Conservation (phyloP, 2,797 vertebrate genomes). For the Silurus aristotelis region DNA sequence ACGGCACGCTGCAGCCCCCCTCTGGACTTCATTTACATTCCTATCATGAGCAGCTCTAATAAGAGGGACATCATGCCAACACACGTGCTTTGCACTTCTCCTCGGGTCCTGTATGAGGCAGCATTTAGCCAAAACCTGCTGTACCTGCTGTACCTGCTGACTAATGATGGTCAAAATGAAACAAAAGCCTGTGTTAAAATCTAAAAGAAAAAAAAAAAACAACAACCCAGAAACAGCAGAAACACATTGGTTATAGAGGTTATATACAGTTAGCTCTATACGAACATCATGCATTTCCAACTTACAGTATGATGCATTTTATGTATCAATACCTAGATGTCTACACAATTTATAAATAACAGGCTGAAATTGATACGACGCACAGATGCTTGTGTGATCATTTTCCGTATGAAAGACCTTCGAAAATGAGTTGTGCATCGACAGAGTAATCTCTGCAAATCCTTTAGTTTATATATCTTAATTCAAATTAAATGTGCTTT, state of each 20-base stretch:
- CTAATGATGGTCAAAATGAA: background rate
- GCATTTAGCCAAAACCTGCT: background rate
- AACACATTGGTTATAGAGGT: background rate
- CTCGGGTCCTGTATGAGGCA: slow-evolving; percentile 14
- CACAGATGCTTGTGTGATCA: background rate
- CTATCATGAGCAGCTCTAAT: slow-evolving; percentile 39
- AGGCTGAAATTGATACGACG: slow-evolving; percentile 4
- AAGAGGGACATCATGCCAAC: slow-evolving; percentile 19
- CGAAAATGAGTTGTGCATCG: background rate
- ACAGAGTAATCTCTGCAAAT: slow-evolving; percentile 25
- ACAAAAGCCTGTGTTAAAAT: background rate
- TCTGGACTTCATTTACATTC: slow-evolving; percentile 54
- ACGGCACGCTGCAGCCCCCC: slow-evolving; percentile 17
- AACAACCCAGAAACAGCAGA: background rate
- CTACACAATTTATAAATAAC: background rate
- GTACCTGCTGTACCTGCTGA: background rate
- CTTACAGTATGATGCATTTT: background rate
- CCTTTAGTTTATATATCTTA: background rate
- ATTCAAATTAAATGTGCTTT: background rate
- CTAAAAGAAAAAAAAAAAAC: background rate
- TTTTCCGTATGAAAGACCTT: background rate
- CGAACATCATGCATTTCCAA: background rate
- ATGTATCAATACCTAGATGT: background rate
- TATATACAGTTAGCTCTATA: background rate
- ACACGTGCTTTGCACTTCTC: slow-evolving; percentile 5